Evolutionary conservation across 2,113 vertebrate genomes (phyloP), one percentile per base, ranked within the genome.

Genomic region (Colistium nudipinnis): DNA sequence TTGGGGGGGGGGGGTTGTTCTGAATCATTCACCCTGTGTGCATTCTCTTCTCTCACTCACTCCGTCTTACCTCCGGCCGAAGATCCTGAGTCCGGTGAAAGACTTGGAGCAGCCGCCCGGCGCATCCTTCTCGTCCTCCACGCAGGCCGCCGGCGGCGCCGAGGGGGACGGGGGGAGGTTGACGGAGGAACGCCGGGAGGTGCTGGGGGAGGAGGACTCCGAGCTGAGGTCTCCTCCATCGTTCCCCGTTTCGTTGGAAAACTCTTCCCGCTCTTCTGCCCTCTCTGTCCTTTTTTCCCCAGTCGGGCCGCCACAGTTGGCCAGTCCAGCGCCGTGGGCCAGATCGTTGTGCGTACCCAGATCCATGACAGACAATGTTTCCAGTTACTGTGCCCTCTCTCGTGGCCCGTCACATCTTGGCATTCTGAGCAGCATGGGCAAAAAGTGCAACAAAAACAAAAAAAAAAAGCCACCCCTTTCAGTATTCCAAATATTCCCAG

Each of bases 11-110:
- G n/a, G n/a, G n/a, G n/a, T n/a, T n/a, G n/a, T n/a, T n/a, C n/a
- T n/a, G n/a, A 22, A 27, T 17, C 7, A 2, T 16, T n/a, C 11
- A 25, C 4, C 16, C 10, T 19, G 24, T 4, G 30, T 28, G n/a
- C 13, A 16, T 13, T 25, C 4, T 14, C 20, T 13, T 25, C 11
- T 24, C 19, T 22, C 13, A 11, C 22, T 35, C 14, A 2, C 17
- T 24, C 39, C 4, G 17, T 30, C 78, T 83, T 81, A 88, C 86
- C 83, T 86, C 48, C 81, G 71, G n/a, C 17, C 61, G 76, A 88
- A 86, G 33, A 88, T 52, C 53, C 78, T 86, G 43, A 88, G 83
- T 57, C 73, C 86, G 2, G 76, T 78, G 51, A 88, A 86, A 2
- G 83, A 75, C 74, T 61, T 83, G 52, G 86, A 85, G 72, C 83